Percentiles rank a stretch among this genome's conserved stretches.
Conservation (phyloP, 2,888 invertebrate genomes). For the Acrobasis consociella region DNA sequence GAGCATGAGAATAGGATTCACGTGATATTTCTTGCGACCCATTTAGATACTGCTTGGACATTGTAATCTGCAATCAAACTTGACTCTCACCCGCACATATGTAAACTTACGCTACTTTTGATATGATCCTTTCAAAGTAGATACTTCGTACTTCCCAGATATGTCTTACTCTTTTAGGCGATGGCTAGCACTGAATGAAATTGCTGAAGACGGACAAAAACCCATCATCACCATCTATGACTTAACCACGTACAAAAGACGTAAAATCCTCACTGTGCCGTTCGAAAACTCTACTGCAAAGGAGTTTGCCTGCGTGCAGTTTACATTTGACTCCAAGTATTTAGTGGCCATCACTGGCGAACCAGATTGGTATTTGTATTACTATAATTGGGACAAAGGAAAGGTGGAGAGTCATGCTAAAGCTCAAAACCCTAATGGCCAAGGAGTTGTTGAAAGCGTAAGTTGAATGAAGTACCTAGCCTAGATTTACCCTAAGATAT, state of each 20-base stretch:
- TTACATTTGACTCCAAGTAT: conserved; percentile 92
- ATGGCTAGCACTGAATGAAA: conserved; percentile 85
- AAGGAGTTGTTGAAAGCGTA: conserved; percentile 83
- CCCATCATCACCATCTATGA: conserved; percentile 89
- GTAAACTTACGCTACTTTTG: too few species aligned
- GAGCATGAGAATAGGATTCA: not conserved
- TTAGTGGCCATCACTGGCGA: conserved; percentile 90
- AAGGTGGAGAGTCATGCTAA: conserved; percentile 89
- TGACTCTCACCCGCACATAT: not conserved
- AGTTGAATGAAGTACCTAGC: conserved; percentile 32
- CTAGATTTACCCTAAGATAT: too few species aligned
- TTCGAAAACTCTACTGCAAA: conserved; percentile 82
- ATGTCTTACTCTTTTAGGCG: conserved; percentile 69
- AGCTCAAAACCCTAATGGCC: conserved; percentile 87
- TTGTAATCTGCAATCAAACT: not conserved
- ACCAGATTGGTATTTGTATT: conserved; percentile 91
- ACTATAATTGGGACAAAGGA: conserved; percentile 92
- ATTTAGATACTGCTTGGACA: not conserved
- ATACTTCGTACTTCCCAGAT: too few species aligned
- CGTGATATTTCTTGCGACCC: not conserved
- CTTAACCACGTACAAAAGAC: conserved; percentile 85
- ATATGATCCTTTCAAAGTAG: too few species aligned
- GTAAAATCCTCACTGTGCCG: conserved; percentile 86
- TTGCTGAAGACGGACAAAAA: conserved; percentile 84
- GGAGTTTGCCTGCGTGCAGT: conserved; percentile 88